Conservation (phyloP, 2,888 invertebrate genomes). For the Cremastinae sp. region DNA sequence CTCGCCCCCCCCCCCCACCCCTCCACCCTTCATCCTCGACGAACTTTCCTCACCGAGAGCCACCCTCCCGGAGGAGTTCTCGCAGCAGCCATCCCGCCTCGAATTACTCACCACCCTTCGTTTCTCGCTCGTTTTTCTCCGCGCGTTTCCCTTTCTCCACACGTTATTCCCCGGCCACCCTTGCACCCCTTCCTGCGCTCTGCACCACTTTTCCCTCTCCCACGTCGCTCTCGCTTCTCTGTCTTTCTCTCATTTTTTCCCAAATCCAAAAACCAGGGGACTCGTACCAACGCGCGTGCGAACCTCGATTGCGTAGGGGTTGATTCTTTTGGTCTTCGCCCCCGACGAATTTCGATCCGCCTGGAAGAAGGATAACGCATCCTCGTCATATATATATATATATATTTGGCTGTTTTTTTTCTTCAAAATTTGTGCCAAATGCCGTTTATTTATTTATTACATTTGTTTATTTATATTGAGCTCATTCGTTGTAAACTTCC, state of each 20-base stretch:
- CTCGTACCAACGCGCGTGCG: constrained; percentile 68
- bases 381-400: too few relatives aligned
- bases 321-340: constrained; percentile 35
- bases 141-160: constrained; percentile 18
- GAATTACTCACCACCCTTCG: constrained; percentile 63
- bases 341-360: constrained; percentile 45
- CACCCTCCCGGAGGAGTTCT: constrained; percentile 53
- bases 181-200: constrained; percentile 32
- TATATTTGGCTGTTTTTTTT: too few relatives aligned
- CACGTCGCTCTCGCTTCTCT: constrained; percentile 27
- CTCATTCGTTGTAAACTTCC: too few relatives aligned
- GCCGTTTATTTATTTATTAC: too few relatives aligned
- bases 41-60: constrained; percentile 29
- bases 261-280: constrained; percentile 77
- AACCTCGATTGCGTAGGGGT: constrained; percentile 66
- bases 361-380: too few relatives aligned
- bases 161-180: constrained; percentile 35
- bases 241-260: constrained; percentile 54
- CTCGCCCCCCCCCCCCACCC: constrained; percentile 27
- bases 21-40: constrained; percentile 23
- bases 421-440: too few relatives aligned
- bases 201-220: constrained; percentile 64
- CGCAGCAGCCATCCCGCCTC: constrained; percentile 68
- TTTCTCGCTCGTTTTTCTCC: constrained; percentile 14
- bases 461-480: too few relatives aligned